Percentiles rank a stretch among this genome's conserved stretches.
phyloP scores from a whole-genome alignment of 2,113 vertebrate genomes.

The Hirundichthys speculiger region DNA sequence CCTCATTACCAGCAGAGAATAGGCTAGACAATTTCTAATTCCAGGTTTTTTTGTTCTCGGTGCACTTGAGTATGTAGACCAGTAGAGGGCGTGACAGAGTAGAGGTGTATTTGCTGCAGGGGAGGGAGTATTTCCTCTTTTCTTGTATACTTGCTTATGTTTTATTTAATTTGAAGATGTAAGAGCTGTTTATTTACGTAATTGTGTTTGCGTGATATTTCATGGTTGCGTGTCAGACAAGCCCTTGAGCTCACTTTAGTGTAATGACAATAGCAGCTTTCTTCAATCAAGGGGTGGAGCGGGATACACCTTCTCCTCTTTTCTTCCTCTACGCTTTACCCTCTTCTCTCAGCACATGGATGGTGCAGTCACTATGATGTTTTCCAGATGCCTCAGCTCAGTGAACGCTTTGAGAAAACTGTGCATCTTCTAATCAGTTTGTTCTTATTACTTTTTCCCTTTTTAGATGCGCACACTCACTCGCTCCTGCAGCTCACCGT shows the following conservation, averaged over 20 bases:
- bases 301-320: slow-evolving; percentile 51
- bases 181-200: slow-evolving; percentile 77
- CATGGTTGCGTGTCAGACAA: slow-evolving; percentile 79
- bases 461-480: slow-evolving; percentile 30
- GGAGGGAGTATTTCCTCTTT: slow-evolving; percentile 1
- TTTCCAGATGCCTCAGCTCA: slow-evolving; percentile 79
- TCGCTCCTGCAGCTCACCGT: slow-evolving; percentile 55
- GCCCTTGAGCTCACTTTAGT: slow-evolving; percentile 78
- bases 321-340: slow-evolving; percentile 55
- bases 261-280: slow-evolving; percentile 83
- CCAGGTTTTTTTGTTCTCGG: neutral
- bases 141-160: slow-evolving; percentile 55
- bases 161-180: slow-evolving; percentile 74
- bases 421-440: slow-evolving; percentile 46
- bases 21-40: neutral
- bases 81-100: slow-evolving; percentile 69
- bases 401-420: slow-evolving; percentile 56
- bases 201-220: slow-evolving; percentile 81
- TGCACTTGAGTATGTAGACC: slow-evolving; percentile 34
- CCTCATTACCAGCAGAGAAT: slow-evolving; percentile 8
- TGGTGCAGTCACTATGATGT: slow-evolving; percentile 75
- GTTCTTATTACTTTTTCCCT: slow-evolving; percentile 32
- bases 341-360: slow-evolving; percentile 63
- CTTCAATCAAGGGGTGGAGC: slow-evolving; percentile 58
- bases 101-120: neutral